Percentiles rank a stretch among this genome's conserved stretches.
phyloP scores from a whole-genome alignment of 2,888 invertebrate genomes.

The Lapara coniferarum region DNA sequence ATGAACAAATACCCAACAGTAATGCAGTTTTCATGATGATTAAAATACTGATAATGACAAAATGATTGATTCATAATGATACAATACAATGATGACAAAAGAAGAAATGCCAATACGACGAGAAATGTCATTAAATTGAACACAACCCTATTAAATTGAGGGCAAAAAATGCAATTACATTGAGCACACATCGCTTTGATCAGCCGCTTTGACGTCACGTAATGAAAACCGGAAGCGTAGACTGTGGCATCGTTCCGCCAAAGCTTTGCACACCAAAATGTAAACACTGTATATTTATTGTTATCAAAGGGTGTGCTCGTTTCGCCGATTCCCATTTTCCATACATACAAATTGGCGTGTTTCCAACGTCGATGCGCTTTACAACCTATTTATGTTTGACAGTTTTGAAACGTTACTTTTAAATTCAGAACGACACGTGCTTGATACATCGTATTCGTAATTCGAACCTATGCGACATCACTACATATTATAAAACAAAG shows the following conservation, averaged over 20 bases:
- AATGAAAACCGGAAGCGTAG: slow-evolving; percentile 27
- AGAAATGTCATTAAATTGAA: neutral
- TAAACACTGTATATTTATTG: slow-evolving; percentile 39
- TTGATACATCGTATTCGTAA: neutral
- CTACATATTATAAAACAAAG: no score
- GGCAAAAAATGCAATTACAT: slow-evolving; percentile 5
- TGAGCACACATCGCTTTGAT: slow-evolving; percentile 13
- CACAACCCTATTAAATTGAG: slow-evolving; percentile 10
- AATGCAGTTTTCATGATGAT: no score
- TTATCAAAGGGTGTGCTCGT: slow-evolving; percentile 38
- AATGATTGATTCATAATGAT: no score
- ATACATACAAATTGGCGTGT: slow-evolving; percentile 41
- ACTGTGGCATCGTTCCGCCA: slow-evolving; percentile 31
- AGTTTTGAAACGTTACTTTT: neutral
- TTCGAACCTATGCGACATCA: no score
- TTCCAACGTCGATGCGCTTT: slow-evolving; percentile 49
- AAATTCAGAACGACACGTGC: neutral
- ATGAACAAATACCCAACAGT: no score
- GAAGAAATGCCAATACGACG: no score
- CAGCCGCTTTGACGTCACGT: slow-evolving; percentile 9
- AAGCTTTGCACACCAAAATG: slow-evolving; percentile 38
- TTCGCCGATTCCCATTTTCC: slow-evolving; percentile 43
- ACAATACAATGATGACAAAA: no score
- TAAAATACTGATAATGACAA: no score
- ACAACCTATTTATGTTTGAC: slow-evolving; percentile 37